Percentiles rank a stretch among this genome's conserved stretches.
Conservation (phyloP, 2,888 invertebrate species). For the Beris chalybata region DNA sequence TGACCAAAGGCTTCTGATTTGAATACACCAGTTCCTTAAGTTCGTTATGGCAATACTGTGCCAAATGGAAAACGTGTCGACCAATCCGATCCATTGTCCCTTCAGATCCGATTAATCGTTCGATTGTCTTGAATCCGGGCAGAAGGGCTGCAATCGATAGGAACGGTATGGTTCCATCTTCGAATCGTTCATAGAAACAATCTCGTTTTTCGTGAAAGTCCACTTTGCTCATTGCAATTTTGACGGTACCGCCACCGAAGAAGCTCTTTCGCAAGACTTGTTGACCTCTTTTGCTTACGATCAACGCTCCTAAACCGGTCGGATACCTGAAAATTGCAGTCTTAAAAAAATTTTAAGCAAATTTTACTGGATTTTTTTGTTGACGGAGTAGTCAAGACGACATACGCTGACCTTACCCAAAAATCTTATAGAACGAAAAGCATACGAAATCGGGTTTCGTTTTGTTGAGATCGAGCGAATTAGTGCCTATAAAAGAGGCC, state of each 20-base stretch:
- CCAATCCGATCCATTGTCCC: constrained; percentile 61
- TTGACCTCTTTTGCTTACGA: constrained; percentile 65
- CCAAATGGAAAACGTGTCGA: constrained; percentile 73
- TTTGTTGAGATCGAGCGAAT: constrained; percentile 70
- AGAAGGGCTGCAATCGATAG: constrained; percentile 79
- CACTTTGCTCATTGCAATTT: constrained; percentile 74
- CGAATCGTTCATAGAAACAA: constrained; percentile 77
- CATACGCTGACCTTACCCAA: constrained; percentile 58
- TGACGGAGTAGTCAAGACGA: not conserved
- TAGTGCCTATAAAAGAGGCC: constrained; percentile 79
- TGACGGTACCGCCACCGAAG: constrained; percentile 94
- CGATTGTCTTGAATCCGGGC: constrained; percentile 78
- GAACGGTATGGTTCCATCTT: constrained; percentile 92
- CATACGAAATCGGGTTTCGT: constrained; percentile 85
- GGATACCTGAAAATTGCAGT: constrained; percentile 63
- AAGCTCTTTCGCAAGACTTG: constrained; percentile 62
- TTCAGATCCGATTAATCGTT: constrained; percentile 62
- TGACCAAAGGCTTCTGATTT: constrained; percentile 70
- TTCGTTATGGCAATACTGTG: constrained; percentile 69
- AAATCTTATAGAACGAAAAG: constrained; percentile 96
- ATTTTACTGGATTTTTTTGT: not conserved
- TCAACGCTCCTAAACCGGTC: constrained; percentile 88
- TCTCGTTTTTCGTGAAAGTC: constrained; percentile 72
- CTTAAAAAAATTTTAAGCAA: not conserved
- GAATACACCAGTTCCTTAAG: constrained; percentile 67